A percentile compares a stretch with the other conserved stretches of the same genome.
Conservation (phyloP, 92 coral and sea anemone species). For the Montipora capitata region DNA sequence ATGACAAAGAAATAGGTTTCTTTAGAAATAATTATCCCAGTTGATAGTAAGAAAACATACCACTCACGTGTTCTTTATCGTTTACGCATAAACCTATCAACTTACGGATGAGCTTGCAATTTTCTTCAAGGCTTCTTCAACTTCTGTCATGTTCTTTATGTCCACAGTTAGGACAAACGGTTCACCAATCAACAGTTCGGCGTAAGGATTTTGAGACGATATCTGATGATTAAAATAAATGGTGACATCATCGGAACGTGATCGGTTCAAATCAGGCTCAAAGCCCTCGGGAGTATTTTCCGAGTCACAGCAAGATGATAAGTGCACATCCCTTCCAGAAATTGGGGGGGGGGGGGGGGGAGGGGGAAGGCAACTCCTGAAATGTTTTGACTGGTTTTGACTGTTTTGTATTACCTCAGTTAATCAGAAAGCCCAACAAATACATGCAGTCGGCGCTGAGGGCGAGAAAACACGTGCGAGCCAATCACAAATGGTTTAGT, state of each 20-base stretch:
- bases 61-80: not conserved
- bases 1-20: no score
- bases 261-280: no score
- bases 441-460: not conserved
- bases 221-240: not conserved
- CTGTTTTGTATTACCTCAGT: no score
- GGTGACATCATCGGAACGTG: not conserved
- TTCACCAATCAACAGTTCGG: slow-evolving; percentile 64
- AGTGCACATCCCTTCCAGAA: no score
- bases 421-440: not conserved
- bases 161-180: slow-evolving; percentile 74
- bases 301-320: no score
- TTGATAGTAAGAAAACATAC: no score
- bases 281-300: no score
- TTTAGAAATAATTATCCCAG: no score
- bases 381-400: no score
- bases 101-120: slow-evolving; percentile 47
- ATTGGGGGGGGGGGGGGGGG: no score
- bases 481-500: no score
- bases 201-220: slow-evolving; percentile 78
- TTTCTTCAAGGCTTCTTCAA: slow-evolving; percentile 60
- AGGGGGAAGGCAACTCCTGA: no score
- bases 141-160: slow-evolving; percentile 43
- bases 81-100: not conserved
- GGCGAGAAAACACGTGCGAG: not conserved